Percentiles rank a stretch among this genome's conserved stretches.
These are phyloP conservation scores for Gobionotothen gibberifrons DNA, from an alignment of 2,797 vertebrate species.

Conservation along the genomic window DNA sequence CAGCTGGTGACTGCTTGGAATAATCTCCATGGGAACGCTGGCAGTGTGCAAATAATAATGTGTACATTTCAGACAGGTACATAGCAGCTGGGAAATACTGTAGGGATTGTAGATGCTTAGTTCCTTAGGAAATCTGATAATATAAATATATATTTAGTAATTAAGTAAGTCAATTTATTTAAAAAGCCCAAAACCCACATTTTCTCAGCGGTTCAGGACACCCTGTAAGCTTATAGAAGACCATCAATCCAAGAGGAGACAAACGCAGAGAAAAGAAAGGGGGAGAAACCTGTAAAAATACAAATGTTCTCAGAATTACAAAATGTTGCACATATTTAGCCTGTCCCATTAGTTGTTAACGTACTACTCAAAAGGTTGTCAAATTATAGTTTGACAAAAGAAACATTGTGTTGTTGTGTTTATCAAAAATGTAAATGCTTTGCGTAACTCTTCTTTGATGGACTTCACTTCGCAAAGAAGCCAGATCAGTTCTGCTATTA, in stretches of 20 bases:
- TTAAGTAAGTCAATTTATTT: slow-evolving; percentile 3
- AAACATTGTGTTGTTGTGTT: too few relatives aligned
- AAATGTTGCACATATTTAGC: too few relatives aligned
- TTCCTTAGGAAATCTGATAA: background rate
- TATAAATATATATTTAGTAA: background rate
- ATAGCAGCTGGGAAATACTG: background rate
- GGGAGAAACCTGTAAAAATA: too few relatives aligned
- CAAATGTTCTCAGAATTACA: too few relatives aligned
- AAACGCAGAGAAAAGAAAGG: too few relatives aligned
- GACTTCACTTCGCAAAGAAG: too few relatives aligned
- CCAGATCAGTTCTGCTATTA: too few relatives aligned
- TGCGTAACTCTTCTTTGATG: too few relatives aligned
- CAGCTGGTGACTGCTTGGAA: slow-evolving; percentile 9
- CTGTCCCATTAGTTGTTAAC: too few relatives aligned
- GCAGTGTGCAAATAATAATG: slow-evolving; percentile 1
- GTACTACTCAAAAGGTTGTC: too few relatives aligned
- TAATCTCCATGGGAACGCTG: slow-evolving; percentile 9
- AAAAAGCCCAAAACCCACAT: background rate
- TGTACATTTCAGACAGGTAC: background rate
- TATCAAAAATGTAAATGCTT: too few relatives aligned
- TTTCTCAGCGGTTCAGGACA: background rate
- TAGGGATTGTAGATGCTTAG: slow-evolving; percentile 1
- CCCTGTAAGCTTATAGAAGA: background rate
- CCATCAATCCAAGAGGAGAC: background rate
- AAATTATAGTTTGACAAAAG: background rate